phyloP scores from a whole-genome alignment of 2,113 vertebrate genomes.

The Catharus fuscescens region DNA sequence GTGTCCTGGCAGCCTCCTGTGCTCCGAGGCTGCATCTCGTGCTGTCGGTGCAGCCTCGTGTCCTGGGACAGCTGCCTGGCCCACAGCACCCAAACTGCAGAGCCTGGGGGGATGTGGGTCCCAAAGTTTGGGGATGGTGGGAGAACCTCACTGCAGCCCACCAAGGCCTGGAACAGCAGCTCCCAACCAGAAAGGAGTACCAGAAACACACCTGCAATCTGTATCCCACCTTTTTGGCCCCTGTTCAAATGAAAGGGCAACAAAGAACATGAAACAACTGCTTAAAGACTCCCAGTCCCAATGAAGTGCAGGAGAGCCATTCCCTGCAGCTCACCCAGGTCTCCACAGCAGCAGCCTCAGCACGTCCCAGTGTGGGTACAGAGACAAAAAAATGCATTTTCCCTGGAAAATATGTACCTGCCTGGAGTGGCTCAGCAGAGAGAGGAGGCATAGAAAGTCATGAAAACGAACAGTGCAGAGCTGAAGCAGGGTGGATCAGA shows the following conservation, averaged over 20 bases:
- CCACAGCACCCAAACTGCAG: background rate
- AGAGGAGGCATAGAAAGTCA: background rate
- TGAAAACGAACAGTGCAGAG: background rate
- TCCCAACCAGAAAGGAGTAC: background rate
- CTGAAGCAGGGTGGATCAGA: background rate
- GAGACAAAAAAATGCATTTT: background rate
- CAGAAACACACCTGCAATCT: background rate
- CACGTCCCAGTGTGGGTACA: background rate
- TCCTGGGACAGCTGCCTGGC: background rate
- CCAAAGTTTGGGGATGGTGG: rapidly evolving
- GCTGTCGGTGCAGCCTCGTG: background rate
- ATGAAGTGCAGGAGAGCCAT: background rate
- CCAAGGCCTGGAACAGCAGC: background rate
- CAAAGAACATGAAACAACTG: background rate
- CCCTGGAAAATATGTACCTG: background rate
- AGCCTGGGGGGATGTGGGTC: background rate
- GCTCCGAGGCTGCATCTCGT: background rate
- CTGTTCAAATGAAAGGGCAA: background rate
- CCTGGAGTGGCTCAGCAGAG: background rate
- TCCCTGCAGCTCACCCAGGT: background rate
- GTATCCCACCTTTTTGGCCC: background rate
- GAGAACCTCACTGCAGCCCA: background rate
- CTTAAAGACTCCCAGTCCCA: background rate
- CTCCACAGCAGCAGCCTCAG: background rate
- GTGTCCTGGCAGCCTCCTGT: conserved; percentile 43